A percentile compares a stretch with the other conserved stretches of the same genome.
Evolutionary conservation across 2,113 vertebrate species (phyloP).

Genomic region (Nyctibius bracteatus): DNA sequence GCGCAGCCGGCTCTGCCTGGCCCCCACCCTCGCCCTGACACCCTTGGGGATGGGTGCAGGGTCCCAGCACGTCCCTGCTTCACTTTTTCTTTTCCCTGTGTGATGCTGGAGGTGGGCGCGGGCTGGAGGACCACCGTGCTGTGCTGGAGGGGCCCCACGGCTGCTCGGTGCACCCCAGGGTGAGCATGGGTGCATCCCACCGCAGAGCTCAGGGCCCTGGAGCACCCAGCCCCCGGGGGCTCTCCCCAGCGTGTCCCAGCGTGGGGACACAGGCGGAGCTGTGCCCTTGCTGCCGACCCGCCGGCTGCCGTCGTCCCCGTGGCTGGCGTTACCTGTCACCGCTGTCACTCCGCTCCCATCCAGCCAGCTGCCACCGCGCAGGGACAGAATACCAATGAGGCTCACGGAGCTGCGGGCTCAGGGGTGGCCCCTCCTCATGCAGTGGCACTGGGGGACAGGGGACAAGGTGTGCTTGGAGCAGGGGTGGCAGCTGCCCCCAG

Average conservation of each 20-base stretch:
- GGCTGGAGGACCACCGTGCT: neutral
- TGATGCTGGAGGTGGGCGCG: fast-evolving
- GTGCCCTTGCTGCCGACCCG: neutral
- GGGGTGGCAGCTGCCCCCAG: neutral
- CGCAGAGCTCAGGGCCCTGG: neutral
- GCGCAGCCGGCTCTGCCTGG: neutral
- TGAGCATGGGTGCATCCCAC: neutral
- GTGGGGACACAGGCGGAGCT: fast-evolving
- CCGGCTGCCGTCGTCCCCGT: neutral
- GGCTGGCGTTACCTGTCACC: conserved; percentile 49
- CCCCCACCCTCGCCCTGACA: neutral
- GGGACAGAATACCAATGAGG: conserved; percentile 55
- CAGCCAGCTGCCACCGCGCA: conserved; percentile 46
- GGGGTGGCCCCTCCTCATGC: fast-evolving
- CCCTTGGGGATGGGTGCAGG: neutral
- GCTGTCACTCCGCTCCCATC: conserved; percentile 26
- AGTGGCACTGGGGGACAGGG: neutral
- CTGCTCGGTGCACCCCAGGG: neutral
- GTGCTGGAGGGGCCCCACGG: neutral
- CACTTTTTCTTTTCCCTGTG: neutral
- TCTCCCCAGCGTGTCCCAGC: fast-evolving
- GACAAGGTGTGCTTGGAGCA: neutral
- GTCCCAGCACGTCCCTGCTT: neutral
- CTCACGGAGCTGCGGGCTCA: neutral
- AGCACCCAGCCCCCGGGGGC: neutral